These are phyloP conservation scores for Peromyscus eremicus DNA, from an alignment of 2,797 vertebrate species.

Conservation along the genomic window DNA sequence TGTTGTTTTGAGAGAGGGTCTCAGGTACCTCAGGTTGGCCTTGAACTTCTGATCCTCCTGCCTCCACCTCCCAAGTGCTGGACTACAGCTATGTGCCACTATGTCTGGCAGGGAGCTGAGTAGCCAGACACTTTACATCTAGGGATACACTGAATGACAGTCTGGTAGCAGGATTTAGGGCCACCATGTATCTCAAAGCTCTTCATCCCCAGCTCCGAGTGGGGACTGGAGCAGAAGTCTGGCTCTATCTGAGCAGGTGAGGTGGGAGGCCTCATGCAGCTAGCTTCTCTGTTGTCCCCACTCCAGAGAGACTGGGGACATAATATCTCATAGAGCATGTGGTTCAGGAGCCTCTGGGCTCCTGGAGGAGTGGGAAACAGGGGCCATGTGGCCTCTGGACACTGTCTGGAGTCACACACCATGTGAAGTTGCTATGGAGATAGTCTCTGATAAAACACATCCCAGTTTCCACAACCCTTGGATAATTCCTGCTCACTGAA, in stretches of 20 bases:
- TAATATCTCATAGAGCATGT: background rate
- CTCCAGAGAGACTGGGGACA: background rate
- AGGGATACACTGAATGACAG: background rate
- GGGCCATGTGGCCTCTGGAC: background rate
- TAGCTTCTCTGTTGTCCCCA: background rate
- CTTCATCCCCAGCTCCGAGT: background rate
- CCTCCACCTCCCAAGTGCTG: background rate
- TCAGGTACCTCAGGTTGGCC: background rate
- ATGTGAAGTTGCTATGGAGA: slow-evolving; percentile 2
- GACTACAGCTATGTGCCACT: background rate
- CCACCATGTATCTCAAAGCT: background rate
- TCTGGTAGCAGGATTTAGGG: background rate
- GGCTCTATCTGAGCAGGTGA: background rate
- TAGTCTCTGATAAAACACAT: background rate
- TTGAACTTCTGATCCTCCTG: background rate
- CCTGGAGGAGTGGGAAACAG: background rate
- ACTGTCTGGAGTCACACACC: background rate
- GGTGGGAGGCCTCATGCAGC: background rate
- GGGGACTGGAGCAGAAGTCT: background rate
- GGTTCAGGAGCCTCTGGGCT: background rate
- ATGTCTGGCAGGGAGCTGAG: background rate
- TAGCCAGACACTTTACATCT: rapidly evolving
- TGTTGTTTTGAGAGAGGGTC: background rate
- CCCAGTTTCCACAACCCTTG: background rate
- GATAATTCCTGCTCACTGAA: background rate